Percentiles rank a stretch among this genome's conserved stretches.
phyloP scores from a whole-genome alignment of 2,888 invertebrate genomes.

The Eupithecia insigniata region DNA sequence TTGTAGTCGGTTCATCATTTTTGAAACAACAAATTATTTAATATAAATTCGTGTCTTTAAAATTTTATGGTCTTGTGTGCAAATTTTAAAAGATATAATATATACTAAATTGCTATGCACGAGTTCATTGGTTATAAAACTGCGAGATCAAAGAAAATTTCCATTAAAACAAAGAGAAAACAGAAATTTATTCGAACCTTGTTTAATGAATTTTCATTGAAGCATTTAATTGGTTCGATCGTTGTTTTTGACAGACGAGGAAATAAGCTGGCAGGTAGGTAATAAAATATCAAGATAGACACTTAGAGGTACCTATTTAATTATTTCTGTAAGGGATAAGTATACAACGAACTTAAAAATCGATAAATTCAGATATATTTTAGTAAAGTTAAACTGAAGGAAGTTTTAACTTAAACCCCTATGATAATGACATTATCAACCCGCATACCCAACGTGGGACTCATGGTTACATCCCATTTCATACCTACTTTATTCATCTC shows the following conservation, averaged over 20 bases:
- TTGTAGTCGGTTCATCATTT: no score
- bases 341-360: background rate
- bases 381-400: background rate
- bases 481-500: no score
- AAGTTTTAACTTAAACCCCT: background rate
- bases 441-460: background rate
- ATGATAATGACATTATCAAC: background rate
- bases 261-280: background rate
- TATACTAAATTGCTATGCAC: slow-evolving; percentile 11
- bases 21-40: no score
- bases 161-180: slow-evolving; percentile 27
- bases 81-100: background rate
- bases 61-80: background rate
- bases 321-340: background rate
- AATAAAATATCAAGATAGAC: background rate
- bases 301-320: no score
- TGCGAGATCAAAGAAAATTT: slow-evolving; percentile 34
- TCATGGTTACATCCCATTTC: background rate
- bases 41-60: background rate
- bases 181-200: slow-evolving; percentile 10
- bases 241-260: slow-evolving; percentile 10
- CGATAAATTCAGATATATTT: background rate
- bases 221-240: slow-evolving; percentile 16
- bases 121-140: slow-evolving; percentile 21
- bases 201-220: slow-evolving; percentile 19